Percentiles rank a stretch among this genome's conserved stretches.
Evolutionary conservation across 2,113 vertebrate species (phyloP).

Genomic region (Bambusicola thoracicus): DNA sequence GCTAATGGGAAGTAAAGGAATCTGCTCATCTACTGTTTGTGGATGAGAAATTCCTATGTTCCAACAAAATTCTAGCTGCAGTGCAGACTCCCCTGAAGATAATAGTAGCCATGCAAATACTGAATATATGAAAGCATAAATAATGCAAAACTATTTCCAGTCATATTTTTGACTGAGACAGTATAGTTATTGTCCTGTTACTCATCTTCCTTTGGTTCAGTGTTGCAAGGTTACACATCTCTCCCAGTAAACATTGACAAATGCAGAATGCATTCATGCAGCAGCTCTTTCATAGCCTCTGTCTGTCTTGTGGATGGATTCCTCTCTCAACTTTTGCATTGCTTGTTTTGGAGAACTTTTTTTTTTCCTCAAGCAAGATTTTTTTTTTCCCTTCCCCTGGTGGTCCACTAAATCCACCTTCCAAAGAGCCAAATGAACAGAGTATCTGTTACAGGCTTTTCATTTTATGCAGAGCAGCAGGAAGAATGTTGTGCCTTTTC

Average conservation of each 20-base stretch:
- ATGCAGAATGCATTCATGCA: background rate
- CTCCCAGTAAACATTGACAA: background rate
- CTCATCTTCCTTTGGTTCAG: background rate
- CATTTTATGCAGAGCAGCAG: conserved; percentile 58
- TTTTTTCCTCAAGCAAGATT: background rate
- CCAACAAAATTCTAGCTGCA: background rate
- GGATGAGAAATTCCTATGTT: background rate
- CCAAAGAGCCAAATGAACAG: conserved; percentile 10
- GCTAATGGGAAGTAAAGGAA: background rate
- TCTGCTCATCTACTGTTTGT: background rate
- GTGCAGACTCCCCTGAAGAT: background rate
- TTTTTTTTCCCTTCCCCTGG: background rate
- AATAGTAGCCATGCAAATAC: background rate
- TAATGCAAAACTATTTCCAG: background rate
- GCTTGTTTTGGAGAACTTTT: background rate
- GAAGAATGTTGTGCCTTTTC: conserved; percentile 62
- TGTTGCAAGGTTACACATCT: background rate
- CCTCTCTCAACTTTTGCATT: background rate
- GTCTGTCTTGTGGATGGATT: background rate
- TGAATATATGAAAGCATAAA: background rate
- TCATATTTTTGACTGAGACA: background rate
- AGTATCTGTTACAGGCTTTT: conserved; percentile 49
- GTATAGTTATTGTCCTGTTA: background rate
- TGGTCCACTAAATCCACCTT: background rate
- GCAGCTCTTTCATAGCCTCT: background rate